A percentile compares a stretch with the other conserved stretches of the same genome.
These are phyloP conservation scores for Drosophila nigricruria DNA, from an alignment of 2,888 invertebrate genomes.

Conservation along the genomic window DNA sequence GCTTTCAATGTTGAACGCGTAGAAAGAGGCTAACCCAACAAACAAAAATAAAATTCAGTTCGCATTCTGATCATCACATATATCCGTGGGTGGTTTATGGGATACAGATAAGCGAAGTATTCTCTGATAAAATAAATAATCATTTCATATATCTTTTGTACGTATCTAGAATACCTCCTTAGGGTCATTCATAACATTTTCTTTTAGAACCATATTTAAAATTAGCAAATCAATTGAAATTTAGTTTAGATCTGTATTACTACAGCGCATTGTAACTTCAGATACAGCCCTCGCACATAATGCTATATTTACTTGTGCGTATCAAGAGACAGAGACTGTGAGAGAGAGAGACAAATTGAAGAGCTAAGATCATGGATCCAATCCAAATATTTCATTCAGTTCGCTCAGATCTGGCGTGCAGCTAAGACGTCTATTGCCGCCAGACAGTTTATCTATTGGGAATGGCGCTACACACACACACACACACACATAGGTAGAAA, in stretches of 20 bases:
- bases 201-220: not conserved
- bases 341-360: constrained; percentile 27
- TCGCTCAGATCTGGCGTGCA: constrained; percentile 43
- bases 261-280: not conserved
- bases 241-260: not conserved
- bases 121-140: not conserved
- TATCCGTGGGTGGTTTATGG: constrained; percentile 19
- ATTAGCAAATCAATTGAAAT: not conserved
- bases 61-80: constrained; percentile 16
- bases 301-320: constrained; percentile 71
- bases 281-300: constrained; percentile 21
- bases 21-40: constrained; percentile 36
- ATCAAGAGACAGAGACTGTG: constrained; percentile 8
- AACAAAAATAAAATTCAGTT: constrained; percentile 45
- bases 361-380: constrained; percentile 17
- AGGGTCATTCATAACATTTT: not conserved
- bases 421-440: constrained; percentile 35
- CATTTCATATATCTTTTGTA: not conserved
- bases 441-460: constrained; percentile 39
- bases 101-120: too few species aligned
- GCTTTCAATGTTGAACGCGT: constrained; percentile 53
- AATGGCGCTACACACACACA: not conserved
- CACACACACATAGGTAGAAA: constrained; percentile 31
- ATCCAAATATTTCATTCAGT: constrained; percentile 44
- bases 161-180: not conserved